Evolutionary conservation across 2,888 invertebrate species (phyloP).

Genomic region (Drepana falcataria): DNA sequence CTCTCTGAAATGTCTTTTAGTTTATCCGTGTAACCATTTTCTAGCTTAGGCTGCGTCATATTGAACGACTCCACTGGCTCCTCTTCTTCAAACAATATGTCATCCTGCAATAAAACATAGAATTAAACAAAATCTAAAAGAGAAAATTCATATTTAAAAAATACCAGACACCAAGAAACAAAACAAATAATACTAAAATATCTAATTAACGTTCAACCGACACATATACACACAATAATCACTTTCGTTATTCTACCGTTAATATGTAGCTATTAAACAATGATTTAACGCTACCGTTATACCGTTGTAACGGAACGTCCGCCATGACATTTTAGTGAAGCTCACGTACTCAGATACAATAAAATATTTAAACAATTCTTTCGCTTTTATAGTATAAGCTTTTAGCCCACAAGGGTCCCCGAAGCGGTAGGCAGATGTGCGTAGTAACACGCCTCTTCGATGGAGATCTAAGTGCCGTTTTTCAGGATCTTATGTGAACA

Average conservation of each 20-base stretch:
- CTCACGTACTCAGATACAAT: no score
- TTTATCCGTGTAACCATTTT: constrained; percentile 27
- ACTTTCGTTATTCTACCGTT: constrained; percentile 40
- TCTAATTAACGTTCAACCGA: constrained; percentile 12
- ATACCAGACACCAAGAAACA: not conserved
- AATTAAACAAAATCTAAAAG: no score
- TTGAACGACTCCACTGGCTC: constrained; percentile 47
- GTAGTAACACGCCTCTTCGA: no score
- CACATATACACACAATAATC: constrained; percentile 38
- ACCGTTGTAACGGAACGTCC: no score
- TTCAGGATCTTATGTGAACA: no score
- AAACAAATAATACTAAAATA: constrained; percentile 11
- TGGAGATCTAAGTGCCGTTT: no score
- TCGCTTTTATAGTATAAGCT: no score
- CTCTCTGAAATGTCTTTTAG: constrained; percentile 23
- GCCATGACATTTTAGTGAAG: no score
- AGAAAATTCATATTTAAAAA: no score
- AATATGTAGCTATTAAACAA: constrained; percentile 2
- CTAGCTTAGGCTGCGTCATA: constrained; percentile 28
- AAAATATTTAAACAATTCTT: no score
- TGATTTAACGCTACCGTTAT: not conserved
- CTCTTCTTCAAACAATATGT: constrained; percentile 64
- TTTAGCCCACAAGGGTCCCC: no score
- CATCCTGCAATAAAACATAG: constrained; percentile 48
- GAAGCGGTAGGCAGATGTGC: no score